A percentile compares a stretch with the other conserved stretches of the same genome.
Evolutionary conservation across 2,888 invertebrate genomes (phyloP).

Genomic region (Ptilodon capucinus): DNA sequence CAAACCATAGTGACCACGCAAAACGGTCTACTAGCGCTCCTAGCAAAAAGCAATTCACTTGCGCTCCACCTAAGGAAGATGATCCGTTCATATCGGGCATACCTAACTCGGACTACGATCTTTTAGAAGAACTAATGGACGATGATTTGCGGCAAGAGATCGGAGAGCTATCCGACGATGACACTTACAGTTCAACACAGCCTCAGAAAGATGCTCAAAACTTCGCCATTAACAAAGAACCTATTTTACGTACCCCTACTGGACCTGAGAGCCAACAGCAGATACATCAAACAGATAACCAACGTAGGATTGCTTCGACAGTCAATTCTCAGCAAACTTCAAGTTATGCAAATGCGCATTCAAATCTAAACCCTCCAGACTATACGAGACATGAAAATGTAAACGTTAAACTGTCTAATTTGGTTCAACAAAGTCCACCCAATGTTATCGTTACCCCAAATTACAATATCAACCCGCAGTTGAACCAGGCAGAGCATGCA

Average conservation of each 20-base stretch:
- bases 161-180: conserved; percentile 68
- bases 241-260: no score
- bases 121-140: conserved; percentile 74
- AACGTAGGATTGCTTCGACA: conserved; percentile 1
- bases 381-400: background rate
- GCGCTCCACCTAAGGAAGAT: conserved; percentile 33
- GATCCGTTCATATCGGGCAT: conserved; percentile 65
- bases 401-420: background rate
- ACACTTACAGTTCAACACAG: conserved; percentile 38
- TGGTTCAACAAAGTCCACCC: background rate
- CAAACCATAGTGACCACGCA: background rate
- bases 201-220: no score
- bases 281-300: no score
- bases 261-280: background rate
- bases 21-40: conserved; percentile 16
- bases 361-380: conserved; percentile 1
- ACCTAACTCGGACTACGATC: conserved; percentile 66
- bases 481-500: conserved; percentile 25
- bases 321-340: conserved; percentile 3
- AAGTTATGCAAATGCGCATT: conserved; percentile 2
- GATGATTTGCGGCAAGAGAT: conserved; percentile 73
- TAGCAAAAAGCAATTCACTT: conserved; percentile 36
- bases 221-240: conserved; percentile 28
- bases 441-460: conserved; percentile 11
- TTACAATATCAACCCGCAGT: conserved; percentile 8